phyloP scores from a whole-genome alignment of 2,797 vertebrate species.

The Bradypodion pumilum region DNA sequence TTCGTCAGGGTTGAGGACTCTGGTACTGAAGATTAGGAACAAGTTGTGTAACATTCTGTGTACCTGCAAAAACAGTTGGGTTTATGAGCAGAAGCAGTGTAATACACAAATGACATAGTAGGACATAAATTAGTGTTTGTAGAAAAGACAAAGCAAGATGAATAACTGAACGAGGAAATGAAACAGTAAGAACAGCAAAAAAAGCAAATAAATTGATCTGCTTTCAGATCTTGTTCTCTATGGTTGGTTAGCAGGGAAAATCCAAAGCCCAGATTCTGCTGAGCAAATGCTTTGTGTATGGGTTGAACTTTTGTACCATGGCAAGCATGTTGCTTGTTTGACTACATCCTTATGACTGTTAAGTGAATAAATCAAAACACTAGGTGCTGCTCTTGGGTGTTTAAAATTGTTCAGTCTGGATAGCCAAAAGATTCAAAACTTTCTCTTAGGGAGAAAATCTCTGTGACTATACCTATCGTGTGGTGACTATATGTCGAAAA shows the following conservation, averaged over 20 bases:
- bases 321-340: not conserved
- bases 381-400: not conserved
- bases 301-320: not conserved
- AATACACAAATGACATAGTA: not conserved
- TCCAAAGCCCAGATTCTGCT: not conserved
- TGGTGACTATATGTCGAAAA: not conserved
- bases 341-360: not conserved
- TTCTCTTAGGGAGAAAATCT: no score
- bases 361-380: not conserved
- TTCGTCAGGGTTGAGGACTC: not conserved
- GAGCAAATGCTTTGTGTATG: not conserved
- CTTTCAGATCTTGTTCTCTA: not conserved
- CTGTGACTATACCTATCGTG: not conserved
- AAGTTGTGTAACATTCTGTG: not conserved
- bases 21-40: not conserved
- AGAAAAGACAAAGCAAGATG: constrained; percentile 1
- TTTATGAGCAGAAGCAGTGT: not conserved
- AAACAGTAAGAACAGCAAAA: not conserved
- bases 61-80: not conserved
- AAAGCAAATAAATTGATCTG: not conserved
- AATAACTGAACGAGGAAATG: not conserved
- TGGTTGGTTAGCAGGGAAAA: constrained; percentile 5
- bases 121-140: not conserved
- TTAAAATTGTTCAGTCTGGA: not conserved
- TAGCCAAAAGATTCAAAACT: not conserved